Conservation (phyloP, 1,140 invertebrate genomes). For the Ceratosolen solmsi region DNA sequence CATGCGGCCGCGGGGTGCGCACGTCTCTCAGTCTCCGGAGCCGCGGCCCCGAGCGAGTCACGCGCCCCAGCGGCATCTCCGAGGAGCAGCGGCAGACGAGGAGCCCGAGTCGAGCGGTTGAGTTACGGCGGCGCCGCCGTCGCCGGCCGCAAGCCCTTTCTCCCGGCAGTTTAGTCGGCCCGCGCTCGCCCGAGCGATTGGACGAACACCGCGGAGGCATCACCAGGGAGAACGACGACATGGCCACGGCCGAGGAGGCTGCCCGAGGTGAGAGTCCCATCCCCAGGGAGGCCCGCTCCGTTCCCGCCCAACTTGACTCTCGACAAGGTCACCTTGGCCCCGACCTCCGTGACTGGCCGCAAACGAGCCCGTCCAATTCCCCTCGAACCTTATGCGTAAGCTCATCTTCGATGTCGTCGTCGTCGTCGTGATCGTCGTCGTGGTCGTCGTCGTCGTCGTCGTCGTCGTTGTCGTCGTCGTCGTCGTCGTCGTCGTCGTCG, state of each 20-base stretch:
- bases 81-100: background rate
- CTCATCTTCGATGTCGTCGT: too few relatives aligned
- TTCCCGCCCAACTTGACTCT: background rate
- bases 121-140: slow-evolving; percentile 21
- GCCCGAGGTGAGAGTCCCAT: slow-evolving; percentile 6
- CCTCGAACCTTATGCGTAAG: too few relatives aligned
- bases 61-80: background rate
- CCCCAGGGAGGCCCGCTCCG: background rate
- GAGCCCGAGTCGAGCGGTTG: background rate
- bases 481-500: too few relatives aligned
- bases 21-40: background rate
- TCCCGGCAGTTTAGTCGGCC: slow-evolving; percentile 14
- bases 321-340: slow-evolving; percentile 2
- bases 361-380: background rate
- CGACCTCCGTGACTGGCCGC: background rate
- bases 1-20: slow-evolving; percentile 8
- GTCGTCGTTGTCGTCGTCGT: too few relatives aligned
- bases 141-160: slow-evolving; percentile 18
- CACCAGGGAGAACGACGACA: background rate
- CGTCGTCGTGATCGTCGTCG: background rate
- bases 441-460: background rate
- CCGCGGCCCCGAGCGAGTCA: background rate
- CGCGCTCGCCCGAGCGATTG: background rate
- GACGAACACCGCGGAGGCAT: background rate
- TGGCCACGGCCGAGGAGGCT: slow-evolving; percentile 29